These are phyloP conservation scores for Tanypteryx hageni DNA, from an alignment of 2,888 invertebrate genomes.

Conservation along the genomic window DNA sequence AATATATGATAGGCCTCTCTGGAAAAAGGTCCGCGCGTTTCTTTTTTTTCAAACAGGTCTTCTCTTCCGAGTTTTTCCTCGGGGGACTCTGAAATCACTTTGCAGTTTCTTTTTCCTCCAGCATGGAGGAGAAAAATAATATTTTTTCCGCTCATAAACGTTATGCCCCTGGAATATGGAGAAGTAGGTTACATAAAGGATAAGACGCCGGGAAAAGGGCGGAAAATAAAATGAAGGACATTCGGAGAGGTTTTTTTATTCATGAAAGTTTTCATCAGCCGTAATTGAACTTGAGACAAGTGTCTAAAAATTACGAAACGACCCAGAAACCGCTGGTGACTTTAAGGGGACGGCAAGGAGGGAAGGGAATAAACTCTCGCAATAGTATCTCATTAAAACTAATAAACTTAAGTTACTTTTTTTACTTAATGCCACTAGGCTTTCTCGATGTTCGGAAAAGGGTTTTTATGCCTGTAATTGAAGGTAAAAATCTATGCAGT, in stretches of 20 bases:
- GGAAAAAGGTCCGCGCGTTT: neutral
- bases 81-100: constrained; percentile 7
- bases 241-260: constrained; percentile 1
- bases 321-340: neutral
- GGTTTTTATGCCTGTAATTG: neutral
- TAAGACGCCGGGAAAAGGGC: neutral
- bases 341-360: neutral
- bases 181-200: constrained; percentile 5
- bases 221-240: neutral
- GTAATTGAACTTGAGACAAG: constrained; percentile 31
- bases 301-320: constrained; percentile 5
- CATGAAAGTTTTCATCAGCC: constrained; percentile 8
- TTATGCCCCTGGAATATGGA: neutral
- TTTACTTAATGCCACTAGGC: neutral
- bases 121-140: neutral
- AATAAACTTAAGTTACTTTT: neutral
- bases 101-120: neutral
- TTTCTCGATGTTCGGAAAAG: neutral
- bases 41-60: neutral
- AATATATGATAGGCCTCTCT: neutral
- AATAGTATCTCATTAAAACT: neutral
- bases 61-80: constrained; percentile 9
- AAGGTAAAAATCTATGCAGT: neutral
- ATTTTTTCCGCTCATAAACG: neutral
- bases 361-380: neutral